Evolutionary conservation across 2,797 vertebrate genomes (phyloP).

Genomic region (Cynopterus sphinx): DNA sequence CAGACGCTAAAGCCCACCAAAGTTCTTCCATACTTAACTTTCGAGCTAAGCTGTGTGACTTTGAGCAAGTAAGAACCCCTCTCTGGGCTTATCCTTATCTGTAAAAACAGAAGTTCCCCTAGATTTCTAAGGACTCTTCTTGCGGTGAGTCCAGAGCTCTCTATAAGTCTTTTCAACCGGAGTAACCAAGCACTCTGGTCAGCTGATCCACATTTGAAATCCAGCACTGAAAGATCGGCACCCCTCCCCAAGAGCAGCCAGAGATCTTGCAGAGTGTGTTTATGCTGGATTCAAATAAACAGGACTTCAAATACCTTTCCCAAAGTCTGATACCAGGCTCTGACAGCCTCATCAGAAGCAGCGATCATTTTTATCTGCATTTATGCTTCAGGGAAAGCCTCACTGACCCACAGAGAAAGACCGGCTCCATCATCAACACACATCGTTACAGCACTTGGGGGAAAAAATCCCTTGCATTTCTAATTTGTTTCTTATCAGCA

Average conservation of each 20-base stretch:
- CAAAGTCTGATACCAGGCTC: conserved; percentile 73
- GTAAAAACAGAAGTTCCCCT: neutral
- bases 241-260: neutral
- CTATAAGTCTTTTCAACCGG: neutral
- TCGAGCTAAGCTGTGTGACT: neutral
- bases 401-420: conserved; percentile 69
- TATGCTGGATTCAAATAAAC: conserved; percentile 73
- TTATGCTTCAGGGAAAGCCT: conserved; percentile 61
- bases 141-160: neutral
- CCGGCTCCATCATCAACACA: conserved; percentile 66
- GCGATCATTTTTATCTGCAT: conserved; percentile 73
- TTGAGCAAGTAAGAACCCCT: neutral
- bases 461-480: conserved; percentile 67
- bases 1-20: neutral
- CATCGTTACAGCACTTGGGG: conserved; percentile 57
- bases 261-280: conserved; percentile 52
- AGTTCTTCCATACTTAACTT: neutral
- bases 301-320: conserved; percentile 69
- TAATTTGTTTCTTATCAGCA: conserved; percentile 81
- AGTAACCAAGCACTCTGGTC: neutral
- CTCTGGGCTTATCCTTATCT: neutral
- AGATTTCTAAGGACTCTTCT: neutral
- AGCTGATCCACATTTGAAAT: conserved; percentile 62
- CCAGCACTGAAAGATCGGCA: conserved; percentile 43
- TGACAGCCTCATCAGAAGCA: conserved; percentile 72